phyloP scores from a whole-genome alignment of 2,888 invertebrate species.

The Celastrina argiolus region DNA sequence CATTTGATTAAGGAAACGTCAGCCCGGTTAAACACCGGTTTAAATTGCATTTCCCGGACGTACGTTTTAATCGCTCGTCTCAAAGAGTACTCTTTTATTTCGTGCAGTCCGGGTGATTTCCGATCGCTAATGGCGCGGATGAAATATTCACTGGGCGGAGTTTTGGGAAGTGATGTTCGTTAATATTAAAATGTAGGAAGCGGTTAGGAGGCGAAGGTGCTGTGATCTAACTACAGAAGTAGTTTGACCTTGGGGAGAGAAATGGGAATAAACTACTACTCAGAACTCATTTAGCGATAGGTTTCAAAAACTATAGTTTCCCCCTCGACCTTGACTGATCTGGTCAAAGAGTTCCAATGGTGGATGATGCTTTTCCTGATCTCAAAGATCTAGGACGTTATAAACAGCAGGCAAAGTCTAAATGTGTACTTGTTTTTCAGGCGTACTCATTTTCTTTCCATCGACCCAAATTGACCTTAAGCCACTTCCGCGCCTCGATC shows the following conservation, averaged over 20 bases:
- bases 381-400: too few relatives aligned
- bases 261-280: too few relatives aligned
- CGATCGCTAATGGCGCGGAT: conserved; percentile 1
- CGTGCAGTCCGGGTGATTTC: not conserved
- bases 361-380: too few relatives aligned
- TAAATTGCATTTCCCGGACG: not conserved
- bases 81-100: conserved; percentile 2
- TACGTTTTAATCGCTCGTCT: conserved; percentile 1
- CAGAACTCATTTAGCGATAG: too few relatives aligned
- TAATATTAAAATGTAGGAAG: not conserved
- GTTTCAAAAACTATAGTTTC: too few relatives aligned
- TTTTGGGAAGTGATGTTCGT: conserved; percentile 4
- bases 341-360: too few relatives aligned
- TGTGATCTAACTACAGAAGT: not conserved
- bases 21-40: not conserved
- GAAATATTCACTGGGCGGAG: not conserved
- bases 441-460: not conserved
- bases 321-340: too few relatives aligned
- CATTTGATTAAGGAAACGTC: not conserved
- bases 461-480: conserved; percentile 4
- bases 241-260: too few relatives aligned
- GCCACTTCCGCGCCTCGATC: conserved; percentile 4
- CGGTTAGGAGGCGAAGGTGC: not conserved
- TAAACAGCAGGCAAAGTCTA: not conserved
- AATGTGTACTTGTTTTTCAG: not conserved